These are phyloP conservation scores for Chaetogeoica ovagalla DNA, from an alignment of 2,888 invertebrate genomes.

Conservation along the genomic window DNA sequence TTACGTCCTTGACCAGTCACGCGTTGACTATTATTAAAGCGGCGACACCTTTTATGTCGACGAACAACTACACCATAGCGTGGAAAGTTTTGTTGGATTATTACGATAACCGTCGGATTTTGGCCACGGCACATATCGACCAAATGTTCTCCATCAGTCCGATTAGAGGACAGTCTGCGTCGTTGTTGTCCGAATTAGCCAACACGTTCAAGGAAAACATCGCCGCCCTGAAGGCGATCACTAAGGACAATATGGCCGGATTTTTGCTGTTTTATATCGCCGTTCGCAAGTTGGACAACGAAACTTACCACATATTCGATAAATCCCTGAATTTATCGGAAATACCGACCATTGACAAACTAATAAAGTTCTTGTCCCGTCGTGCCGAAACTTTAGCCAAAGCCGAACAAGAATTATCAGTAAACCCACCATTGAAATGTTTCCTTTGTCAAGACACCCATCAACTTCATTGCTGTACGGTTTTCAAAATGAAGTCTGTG, in stretches of 20 bases:
- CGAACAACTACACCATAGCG: not conserved
- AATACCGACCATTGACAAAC: not conserved
- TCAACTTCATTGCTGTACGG: no score
- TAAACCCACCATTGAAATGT: no score
- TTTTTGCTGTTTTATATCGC: not conserved
- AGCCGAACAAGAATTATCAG: not conserved
- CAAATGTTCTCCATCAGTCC: not conserved
- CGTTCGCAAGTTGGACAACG: not conserved
- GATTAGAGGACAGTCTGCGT: not conserved
- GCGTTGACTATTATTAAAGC: not conserved
- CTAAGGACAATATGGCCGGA: not conserved
- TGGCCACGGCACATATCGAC: not conserved
- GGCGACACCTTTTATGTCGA: not conserved
- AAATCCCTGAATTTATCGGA: not conserved
- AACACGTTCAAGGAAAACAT: not conserved
- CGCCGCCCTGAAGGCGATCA: not conserved
- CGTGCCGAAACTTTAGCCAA: not conserved
- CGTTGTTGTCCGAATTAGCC: not conserved
- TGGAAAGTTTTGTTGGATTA: not conserved
- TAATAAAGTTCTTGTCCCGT: not conserved
- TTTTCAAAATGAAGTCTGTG: no score
- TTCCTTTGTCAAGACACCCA: no score
- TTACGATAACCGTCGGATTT: not conserved
- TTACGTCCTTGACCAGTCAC: not conserved
- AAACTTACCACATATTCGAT: not conserved